Evolutionary conservation across 1,140 invertebrate genomes (phyloP).

Genomic region (Zelostemma sp.): DNA sequence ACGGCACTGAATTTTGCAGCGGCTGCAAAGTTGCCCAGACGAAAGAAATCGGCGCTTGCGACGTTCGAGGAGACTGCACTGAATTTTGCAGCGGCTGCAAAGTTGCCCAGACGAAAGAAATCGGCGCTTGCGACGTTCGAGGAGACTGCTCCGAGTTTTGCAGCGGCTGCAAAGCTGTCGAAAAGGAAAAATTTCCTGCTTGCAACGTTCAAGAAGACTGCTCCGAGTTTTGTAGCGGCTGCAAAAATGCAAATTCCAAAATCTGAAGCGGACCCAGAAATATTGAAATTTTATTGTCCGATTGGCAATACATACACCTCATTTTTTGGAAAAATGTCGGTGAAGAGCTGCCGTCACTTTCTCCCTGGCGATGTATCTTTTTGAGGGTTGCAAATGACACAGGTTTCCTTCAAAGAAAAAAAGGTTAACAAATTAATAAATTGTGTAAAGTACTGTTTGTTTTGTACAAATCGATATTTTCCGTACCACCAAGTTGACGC

Average conservation of each 20-base stretch:
- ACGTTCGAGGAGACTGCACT: conserved; percentile 10
- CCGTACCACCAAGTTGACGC: conserved; percentile 60
- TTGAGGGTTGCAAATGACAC: conserved; percentile 74
- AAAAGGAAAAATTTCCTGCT: conserved; percentile 5
- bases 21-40: too few species aligned
- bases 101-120: not conserved
- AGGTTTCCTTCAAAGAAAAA: conserved; percentile 66
- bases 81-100: conserved; percentile 12
- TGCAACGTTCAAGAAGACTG: conserved; percentile 10
- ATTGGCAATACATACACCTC: not conserved
- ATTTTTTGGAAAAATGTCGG: not conserved
- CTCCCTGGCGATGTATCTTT: conserved; percentile 53
- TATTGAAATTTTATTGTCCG: conserved; percentile 1
- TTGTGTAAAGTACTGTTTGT: too few species aligned
- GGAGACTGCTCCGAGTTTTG: not conserved
- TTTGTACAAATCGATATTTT: conserved; percentile 8
- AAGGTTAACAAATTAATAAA: conserved; percentile 1
- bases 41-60: not conserved
- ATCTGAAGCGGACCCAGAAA: not conserved
- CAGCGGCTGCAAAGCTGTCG: not conserved
- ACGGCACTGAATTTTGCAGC: too few species aligned
- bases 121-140: conserved; percentile 6
- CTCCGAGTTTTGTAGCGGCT: not conserved
- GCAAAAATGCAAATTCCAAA: not conserved
- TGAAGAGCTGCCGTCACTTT: conserved; percentile 53